phyloP scores from a whole-genome alignment of 2,797 vertebrate genomes.

The Gallinago stenura region DNA sequence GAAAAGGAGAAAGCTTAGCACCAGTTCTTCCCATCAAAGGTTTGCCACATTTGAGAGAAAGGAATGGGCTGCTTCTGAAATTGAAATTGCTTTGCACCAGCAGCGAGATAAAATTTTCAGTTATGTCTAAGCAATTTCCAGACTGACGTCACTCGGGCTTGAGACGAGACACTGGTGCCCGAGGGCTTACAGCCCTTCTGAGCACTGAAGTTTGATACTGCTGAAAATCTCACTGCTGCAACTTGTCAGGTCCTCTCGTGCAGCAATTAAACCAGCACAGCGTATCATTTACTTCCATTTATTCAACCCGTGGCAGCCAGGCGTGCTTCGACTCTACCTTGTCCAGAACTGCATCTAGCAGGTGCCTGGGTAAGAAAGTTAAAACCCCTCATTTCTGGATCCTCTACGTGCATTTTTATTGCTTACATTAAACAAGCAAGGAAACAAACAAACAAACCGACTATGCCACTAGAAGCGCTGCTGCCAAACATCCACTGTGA shows the following conservation, averaged over 20 bases:
- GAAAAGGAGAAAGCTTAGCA: slow-evolving; percentile 47
- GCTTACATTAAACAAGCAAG: slow-evolving; percentile 67
- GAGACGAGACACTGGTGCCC: neutral
- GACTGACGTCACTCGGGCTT: neutral
- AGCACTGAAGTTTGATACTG: slow-evolving; percentile 13
- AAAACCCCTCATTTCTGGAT: slow-evolving; percentile 36
- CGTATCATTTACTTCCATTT: neutral
- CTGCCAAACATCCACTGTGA: slow-evolving; percentile 61
- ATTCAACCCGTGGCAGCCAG: neutral
- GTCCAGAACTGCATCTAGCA: slow-evolving; percentile 5
- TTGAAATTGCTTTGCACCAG: slow-evolving; percentile 13
- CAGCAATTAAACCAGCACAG: slow-evolving; percentile 12
- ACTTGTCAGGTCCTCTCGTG: neutral
- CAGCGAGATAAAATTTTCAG: slow-evolving; percentile 18
- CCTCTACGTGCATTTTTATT: slow-evolving; percentile 41
- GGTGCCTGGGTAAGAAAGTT: slow-evolving; percentile 32
- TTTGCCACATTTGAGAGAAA: slow-evolving; percentile 29
- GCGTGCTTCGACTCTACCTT: neutral
- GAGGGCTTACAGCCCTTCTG: slow-evolving; percentile 38
- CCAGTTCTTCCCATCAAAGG: slow-evolving; percentile 28
- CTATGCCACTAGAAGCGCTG: slow-evolving; percentile 66
- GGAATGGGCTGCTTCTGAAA: neutral
- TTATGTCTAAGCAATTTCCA: slow-evolving; percentile 2
- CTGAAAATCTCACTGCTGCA: slow-evolving; percentile 32
- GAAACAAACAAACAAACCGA: slow-evolving; percentile 66